Conservation (phyloP, 2,113 vertebrate genomes). For the Microcebus murinus region DNA sequence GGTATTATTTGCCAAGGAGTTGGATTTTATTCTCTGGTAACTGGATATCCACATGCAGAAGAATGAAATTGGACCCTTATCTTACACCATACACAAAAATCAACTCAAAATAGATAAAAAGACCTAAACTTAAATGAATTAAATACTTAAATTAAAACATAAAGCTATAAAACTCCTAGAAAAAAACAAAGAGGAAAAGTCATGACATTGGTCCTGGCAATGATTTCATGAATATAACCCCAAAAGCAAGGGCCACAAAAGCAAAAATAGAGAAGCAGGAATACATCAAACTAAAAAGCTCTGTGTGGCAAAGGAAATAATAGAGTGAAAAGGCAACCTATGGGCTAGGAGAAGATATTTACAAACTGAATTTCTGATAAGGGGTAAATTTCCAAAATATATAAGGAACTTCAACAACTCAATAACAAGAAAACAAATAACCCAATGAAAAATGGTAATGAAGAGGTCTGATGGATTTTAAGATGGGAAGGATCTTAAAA, state of each 20-base stretch:
- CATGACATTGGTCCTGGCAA: background rate
- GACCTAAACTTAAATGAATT: background rate
- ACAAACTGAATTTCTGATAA: too few species aligned
- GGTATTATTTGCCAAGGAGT: background rate
- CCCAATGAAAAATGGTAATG: background rate
- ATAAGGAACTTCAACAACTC: background rate
- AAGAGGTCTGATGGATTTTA: background rate
- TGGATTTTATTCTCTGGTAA: background rate
- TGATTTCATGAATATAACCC: background rate
- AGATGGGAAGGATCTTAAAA: background rate
- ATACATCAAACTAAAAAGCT: background rate
- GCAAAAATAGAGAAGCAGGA: background rate
- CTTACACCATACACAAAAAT: too few species aligned
- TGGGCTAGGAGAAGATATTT: background rate
- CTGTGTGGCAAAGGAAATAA: background rate
- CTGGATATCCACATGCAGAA: background rate
- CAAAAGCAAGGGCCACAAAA: background rate
- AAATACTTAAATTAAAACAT: background rate
- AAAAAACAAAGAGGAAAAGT: background rate
- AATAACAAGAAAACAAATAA: background rate
- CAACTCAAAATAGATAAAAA: too few species aligned
- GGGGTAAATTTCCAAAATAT: too few species aligned
- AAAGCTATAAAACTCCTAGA: background rate
- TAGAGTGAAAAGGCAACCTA: background rate
- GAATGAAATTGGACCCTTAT: too few species aligned